Evolutionary conservation across 2,797 vertebrate genomes (phyloP).

Genomic region (Pangasius macronema): DNA sequence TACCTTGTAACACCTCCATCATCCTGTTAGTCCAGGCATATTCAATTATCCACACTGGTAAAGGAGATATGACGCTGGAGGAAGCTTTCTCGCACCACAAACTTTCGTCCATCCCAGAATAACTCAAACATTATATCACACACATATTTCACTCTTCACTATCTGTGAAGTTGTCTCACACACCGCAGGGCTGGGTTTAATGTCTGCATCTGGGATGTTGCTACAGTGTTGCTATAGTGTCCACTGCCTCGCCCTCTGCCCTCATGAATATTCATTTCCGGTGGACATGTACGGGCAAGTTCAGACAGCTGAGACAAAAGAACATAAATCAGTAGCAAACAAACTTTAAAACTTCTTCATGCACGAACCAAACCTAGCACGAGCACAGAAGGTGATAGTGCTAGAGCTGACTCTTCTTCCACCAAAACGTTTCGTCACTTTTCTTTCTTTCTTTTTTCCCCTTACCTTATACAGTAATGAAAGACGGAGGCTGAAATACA

Average conservation of each 20-base stretch:
- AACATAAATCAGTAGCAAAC: background rate
- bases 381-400: background rate
- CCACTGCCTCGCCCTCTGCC: background rate
- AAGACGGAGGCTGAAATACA: background rate
- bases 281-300: conserved; percentile 67
- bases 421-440: background rate
- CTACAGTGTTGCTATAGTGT: background rate
- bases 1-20: conserved; percentile 67
- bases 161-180: background rate
- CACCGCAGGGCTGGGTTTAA: background rate
- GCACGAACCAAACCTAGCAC: background rate
- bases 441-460: too few species aligned
- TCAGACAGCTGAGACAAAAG: background rate
- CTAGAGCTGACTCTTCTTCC: background rate
- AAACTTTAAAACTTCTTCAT: background rate
- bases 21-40: conserved; percentile 66
- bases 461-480: background rate
- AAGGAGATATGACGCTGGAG: conserved; percentile 27
- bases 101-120: conserved; percentile 55
- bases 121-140: background rate
- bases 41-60: conserved; percentile 72
- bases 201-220: background rate
- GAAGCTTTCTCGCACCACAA: conserved; percentile 18
- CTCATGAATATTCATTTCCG: background rate
- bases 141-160: background rate